Evolutionary conservation across 2,888 invertebrate genomes (phyloP), one percentile per base, ranked within the genome.

Genomic region (Conchocele bisecta): DNA sequence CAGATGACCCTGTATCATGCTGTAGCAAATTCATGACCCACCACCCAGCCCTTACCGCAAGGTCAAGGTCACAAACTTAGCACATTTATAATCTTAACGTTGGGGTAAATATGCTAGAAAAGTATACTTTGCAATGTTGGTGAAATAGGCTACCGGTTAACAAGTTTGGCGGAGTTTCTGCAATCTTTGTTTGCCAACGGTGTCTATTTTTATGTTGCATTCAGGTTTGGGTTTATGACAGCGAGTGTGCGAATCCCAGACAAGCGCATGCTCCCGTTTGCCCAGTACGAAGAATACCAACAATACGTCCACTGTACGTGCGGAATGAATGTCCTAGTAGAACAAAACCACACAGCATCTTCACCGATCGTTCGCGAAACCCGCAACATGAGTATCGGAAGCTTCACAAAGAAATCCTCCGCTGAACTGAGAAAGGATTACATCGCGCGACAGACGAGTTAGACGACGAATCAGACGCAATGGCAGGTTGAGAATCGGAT

Each of bases 241-340:
- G 89, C 81, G 80, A 83, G 76, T 84, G 89, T 83, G 61, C 68
- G 72, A 5, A 73, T 66, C 9, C 73, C 78, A 1, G 60, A 66
- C 29, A 65, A 56, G 11, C 37, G 35, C 5, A 37, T 54, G 15
- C 60, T 65, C 17, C 48, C 37, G 1, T 29, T 37, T 15, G 35
- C 39, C 0, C 67, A 74, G 24, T 75, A 82, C 44, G 94, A 95
- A 37, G 96, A 96, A 85, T 93, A 81, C 51, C 81, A 96, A 87
- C 95, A 98, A 81, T 99, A 97, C 89, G 96, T 99, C n/a, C 99
- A 99, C 91, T 95, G 97, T 64, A 97, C 98, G 0, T 99, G 98
- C 1, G 98, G 98, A 87, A 96, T 98, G 94, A 98, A 99, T 91
- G 94, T 97, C 75, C 93, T 98, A 71, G 95, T 98, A 82, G 95